A percentile compares a stretch with the other conserved stretches of the same genome.
These are phyloP conservation scores for Beroe ovata DNA, from an alignment of 37 sponge, comb jelly and placozoan genomes.

Conservation along the genomic window DNA sequence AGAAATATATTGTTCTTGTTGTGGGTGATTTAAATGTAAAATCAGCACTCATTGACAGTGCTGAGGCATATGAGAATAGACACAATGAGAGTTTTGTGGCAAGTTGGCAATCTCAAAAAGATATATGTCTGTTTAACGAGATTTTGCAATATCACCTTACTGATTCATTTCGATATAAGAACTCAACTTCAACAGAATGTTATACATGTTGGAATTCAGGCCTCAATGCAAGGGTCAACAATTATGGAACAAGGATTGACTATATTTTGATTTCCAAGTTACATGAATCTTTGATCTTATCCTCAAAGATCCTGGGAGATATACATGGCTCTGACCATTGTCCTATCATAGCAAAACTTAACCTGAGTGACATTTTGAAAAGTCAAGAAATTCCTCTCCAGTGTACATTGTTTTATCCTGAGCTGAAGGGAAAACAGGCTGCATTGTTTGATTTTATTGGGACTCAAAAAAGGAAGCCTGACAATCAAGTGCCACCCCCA, in stretches of 20 bases:
- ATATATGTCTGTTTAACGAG: constrained; percentile 1
- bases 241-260: constrained; percentile 93
- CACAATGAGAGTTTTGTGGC: not conserved
- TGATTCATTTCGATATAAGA: constrained; percentile 78
- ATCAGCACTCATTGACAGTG: constrained; percentile 36
- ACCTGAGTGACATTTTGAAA: constrained; percentile 23
- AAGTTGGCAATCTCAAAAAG: not conserved
- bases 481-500: not conserved
- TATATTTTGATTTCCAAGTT: constrained; percentile 70
- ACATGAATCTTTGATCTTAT: not conserved
- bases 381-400: constrained; percentile 70
- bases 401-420: constrained; percentile 71
- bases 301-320: constrained; percentile 70
- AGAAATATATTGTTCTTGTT: not conserved
- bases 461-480: not conserved
- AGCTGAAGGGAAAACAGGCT: constrained; percentile 74
- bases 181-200: constrained; percentile 70
- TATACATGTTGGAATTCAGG: constrained; percentile 93
- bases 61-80: constrained; percentile 46
- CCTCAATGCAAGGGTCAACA: constrained; percentile 74
- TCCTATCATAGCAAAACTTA: constrained; percentile 77
- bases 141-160: constrained; percentile 65
- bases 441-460: not conserved
- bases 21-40: constrained; percentile 50
- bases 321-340: constrained; percentile 91